Percentiles rank a stretch among this genome's conserved stretches.
These are phyloP conservation scores for Sebastes trivittatus DNA, from an alignment of 2,797 vertebrate species.

Conservation along the genomic window DNA sequence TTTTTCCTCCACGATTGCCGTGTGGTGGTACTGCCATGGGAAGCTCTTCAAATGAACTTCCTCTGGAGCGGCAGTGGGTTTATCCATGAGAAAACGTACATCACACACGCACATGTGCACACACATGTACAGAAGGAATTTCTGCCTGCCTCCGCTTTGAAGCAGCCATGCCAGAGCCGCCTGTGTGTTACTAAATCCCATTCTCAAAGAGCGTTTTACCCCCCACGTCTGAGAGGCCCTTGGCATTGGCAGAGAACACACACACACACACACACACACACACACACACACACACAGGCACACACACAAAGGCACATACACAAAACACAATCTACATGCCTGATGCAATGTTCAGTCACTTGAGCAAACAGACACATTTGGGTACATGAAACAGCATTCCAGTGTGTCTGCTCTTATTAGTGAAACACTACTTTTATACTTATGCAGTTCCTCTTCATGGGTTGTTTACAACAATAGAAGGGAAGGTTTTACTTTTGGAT, in stretches of 20 bases:
- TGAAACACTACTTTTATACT: constrained; percentile 42
- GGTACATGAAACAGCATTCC: constrained; percentile 54
- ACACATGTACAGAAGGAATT: constrained; percentile 46
- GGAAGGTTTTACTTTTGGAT: constrained; percentile 19
- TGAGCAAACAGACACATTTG: constrained; percentile 67
- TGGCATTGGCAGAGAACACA: constrained; percentile 58
- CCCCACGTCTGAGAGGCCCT: constrained; percentile 70
- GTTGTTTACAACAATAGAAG: constrained; percentile 36
- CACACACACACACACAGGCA: neutral
- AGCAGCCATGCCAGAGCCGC: constrained; percentile 63
- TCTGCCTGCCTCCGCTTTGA: constrained; percentile 69
- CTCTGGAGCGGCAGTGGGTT: constrained; percentile 30
- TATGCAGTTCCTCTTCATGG: constrained; percentile 27
- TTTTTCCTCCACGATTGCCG: constrained; percentile 3
- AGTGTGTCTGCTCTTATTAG: constrained; percentile 55
- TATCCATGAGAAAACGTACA: constrained; percentile 48
- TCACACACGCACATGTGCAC: constrained; percentile 41
- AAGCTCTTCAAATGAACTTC: constrained; percentile 46
- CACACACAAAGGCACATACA: constrained; percentile 54
- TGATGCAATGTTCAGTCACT: constrained; percentile 79
- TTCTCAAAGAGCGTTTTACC: constrained; percentile 78
- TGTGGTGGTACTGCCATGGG: constrained; percentile 20
- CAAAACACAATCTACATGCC: constrained; percentile 74
- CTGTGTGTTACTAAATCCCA: constrained; percentile 77
- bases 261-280: constrained; percentile 14